Base-by-base conservation (phyloP, 2,113 vertebrate genomes). In the Rhinopithecus roxellana region DNA sequence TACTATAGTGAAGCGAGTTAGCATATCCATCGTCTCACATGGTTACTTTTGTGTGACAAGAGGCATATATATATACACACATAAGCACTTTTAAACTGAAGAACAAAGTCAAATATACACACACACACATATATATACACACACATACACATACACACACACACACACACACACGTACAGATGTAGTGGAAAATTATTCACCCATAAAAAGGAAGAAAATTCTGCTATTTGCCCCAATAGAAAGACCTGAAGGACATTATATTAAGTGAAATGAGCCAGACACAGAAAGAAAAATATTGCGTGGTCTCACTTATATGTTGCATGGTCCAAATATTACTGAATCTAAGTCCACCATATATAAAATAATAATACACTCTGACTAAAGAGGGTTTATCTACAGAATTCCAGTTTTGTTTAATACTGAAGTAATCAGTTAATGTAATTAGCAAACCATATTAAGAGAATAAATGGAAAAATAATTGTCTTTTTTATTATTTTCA, bases 91-190 rank as follows among this genome's bases (percentile, higher is more conserved):
- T 32, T 64, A 64, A 64, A 64, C 12, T 64, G 61, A 64, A 64
- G 12, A 64, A 64, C 61, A 64, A 64, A 64, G 61, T 30, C 61
- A 64, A 64, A 64, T 64, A 64, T 5, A 16, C 9, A 45, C 13
- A 50, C 48, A 50, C 48, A 50, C 48, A 50, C 13, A 50, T 1
- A 74, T 2, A 74, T 1, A 74, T 0, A 64, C 2, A 64, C 1
- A 64, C 2, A 61, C 5, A 14, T 0, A 30, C 16, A 52, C 0
- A 55, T 0, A 55, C 52, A 55, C 18, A 55, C 18, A 55, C 16
- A 77, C 2, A 77, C 2, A 30, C 17, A 72, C 69, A 69, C 30
- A 69, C 13, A 59, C 8, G 4, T 64, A 74, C 13, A 74, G 22
- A 78, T 48, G 48, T 48, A 18, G 43, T 75, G 43, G 12, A 45